Conservation (phyloP, 1,140 invertebrate genomes). For the Zaprionus africanus region DNA sequence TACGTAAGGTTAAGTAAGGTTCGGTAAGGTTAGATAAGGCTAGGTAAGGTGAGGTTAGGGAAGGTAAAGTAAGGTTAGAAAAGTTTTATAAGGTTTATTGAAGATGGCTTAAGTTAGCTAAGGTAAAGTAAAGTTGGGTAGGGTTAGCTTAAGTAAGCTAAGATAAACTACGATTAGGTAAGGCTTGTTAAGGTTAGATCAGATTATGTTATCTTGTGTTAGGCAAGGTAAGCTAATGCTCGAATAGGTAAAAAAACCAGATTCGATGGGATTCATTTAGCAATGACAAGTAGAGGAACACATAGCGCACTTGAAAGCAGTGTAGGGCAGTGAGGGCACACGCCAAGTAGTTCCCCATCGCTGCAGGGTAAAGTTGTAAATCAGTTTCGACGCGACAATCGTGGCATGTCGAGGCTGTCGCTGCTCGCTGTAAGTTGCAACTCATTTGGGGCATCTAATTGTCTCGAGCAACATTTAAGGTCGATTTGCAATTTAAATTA, state of each 20-base stretch:
- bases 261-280: too few relatives aligned
- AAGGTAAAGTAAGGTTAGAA: too few relatives aligned
- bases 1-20: too few relatives aligned
- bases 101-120: background rate
- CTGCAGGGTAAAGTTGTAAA: background rate
- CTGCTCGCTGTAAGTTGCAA: background rate
- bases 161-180: too few relatives aligned
- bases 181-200: too few relatives aligned
- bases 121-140: background rate
- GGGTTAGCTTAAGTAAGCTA: background rate
- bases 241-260: too few relatives aligned
- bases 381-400: background rate
- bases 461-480: background rate
- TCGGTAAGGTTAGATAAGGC: background rate
- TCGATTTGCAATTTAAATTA: conserved; percentile 5
- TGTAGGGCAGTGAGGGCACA: background rate
- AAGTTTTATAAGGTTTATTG: too few relatives aligned
- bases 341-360: background rate
- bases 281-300: too few relatives aligned
- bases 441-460: conserved; percentile 1
- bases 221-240: too few relatives aligned
- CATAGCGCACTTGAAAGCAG: too few relatives aligned
- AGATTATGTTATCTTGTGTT: too few relatives aligned
- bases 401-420: background rate
- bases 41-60: background rate